A percentile compares a stretch with the other conserved stretches of the same genome.
phyloP scores from a whole-genome alignment of 2,797 vertebrate genomes.

The Leptodactylus fallax region DNA sequence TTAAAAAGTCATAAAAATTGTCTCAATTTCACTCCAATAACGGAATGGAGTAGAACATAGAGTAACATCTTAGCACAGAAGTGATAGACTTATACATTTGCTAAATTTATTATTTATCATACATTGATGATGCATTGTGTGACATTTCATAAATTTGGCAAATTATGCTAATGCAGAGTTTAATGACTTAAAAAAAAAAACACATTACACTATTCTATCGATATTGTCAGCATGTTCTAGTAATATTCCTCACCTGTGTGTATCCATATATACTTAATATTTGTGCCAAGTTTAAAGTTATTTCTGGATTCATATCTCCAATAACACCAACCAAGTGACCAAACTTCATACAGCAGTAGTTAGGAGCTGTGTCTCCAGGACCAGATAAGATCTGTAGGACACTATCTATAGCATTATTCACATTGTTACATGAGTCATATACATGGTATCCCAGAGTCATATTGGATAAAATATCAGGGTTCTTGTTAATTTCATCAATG shows the following conservation, averaged over 20 bases:
- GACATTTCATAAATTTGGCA: no score
- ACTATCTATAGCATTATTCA: background rate
- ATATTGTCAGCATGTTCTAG: no score
- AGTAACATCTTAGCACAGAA: no score
- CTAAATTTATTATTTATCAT: no score
- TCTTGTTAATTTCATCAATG: background rate
- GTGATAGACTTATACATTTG: no score
- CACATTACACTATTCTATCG: no score
- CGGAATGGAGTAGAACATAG: no score
- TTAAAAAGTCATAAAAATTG: no score
- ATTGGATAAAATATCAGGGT: background rate
- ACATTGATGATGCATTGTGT: no score
- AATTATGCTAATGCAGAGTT: no score
- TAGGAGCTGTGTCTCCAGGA: background rate
- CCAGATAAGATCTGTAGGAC: background rate
- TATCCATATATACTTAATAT: background rate
- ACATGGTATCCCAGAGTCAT: background rate
- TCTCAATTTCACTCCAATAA: no score
- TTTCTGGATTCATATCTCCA: background rate
- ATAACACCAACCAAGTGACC: background rate
- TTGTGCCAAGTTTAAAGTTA: background rate
- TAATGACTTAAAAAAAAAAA: no score
- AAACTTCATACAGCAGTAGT: background rate
- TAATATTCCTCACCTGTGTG: background rate
- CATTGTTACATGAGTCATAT: background rate